These are phyloP conservation scores for Neosilurus mollespiculum DNA, from an alignment of 2,797 vertebrate genomes.

Conservation along the genomic window DNA sequence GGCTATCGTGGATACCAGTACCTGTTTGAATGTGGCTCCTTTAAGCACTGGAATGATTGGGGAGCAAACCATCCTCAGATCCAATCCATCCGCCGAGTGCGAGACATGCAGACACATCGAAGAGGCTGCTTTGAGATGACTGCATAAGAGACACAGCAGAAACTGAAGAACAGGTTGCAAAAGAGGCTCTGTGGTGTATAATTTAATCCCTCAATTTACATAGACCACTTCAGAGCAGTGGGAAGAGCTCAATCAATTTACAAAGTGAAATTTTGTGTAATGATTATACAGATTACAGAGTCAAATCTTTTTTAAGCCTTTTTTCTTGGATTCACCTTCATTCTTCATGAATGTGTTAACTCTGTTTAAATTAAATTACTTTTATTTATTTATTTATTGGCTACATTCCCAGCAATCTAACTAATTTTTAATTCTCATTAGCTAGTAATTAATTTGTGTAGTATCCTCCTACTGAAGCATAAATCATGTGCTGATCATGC, in stretches of 20 bases:
- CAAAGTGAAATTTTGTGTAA: neutral
- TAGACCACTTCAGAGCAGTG: neutral
- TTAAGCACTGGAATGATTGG: conserved; percentile 85
- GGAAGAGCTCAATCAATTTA: neutral
- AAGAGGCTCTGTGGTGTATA: conserved; percentile 3
- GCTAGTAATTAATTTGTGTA: neutral
- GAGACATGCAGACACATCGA: conserved; percentile 82
- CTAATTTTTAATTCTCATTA: neutral
- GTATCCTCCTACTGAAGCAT: neutral
- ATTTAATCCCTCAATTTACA: conserved; percentile 1
- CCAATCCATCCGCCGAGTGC: conserved; percentile 81
- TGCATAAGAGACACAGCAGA: conserved; percentile 56
- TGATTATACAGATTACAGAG: conserved; percentile 1
- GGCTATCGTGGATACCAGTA: conserved; percentile 85
- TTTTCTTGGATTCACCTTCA: neutral
- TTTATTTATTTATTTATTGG: neutral
- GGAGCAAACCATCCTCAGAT: conserved; percentile 80
- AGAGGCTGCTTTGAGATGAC: conserved; percentile 79
- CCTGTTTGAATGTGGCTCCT: conserved; percentile 76
- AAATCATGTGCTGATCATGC: conserved; percentile 12
- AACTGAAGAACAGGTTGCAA: conserved; percentile 37
- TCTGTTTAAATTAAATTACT: neutral
- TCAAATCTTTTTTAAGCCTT: neutral
- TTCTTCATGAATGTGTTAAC: neutral
- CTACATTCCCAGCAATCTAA: neutral